These are phyloP conservation scores for Synaphobranchus kaupii DNA, from an alignment of 2,797 vertebrate genomes.

Conservation along the genomic window DNA sequence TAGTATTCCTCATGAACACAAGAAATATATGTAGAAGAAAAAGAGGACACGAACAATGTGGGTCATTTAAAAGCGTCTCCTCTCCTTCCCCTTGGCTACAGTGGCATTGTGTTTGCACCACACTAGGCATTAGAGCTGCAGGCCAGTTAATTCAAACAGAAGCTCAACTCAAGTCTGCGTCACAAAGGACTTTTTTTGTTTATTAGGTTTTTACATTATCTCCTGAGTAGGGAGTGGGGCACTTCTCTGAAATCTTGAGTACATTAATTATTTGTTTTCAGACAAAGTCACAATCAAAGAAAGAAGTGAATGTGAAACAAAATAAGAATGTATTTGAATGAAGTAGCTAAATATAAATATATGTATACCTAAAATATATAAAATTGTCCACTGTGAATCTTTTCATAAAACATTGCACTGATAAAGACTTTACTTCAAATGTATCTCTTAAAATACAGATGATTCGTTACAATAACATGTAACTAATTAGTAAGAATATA, in stretches of 20 bases:
- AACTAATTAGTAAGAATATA: background rate
- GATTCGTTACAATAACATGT: background rate
- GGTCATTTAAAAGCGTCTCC: background rate
- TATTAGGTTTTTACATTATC: background rate
- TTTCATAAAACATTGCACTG: background rate
- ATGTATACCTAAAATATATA: background rate
- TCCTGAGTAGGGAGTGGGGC: background rate
- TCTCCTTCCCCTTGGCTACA: background rate
- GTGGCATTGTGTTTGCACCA: background rate
- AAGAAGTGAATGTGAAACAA: background rate
- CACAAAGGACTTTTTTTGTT: slow-evolving; percentile 12
- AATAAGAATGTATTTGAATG: background rate
- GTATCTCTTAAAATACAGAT: no score
- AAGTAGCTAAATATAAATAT: background rate
- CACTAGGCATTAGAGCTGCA: background rate
- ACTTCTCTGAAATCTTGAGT: background rate
- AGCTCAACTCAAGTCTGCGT: background rate
- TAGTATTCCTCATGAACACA: background rate
- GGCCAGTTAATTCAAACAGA: background rate
- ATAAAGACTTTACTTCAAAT: background rate
- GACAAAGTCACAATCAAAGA: background rate
- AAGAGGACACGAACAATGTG: background rate
- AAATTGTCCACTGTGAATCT: background rate
- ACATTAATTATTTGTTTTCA: background rate
- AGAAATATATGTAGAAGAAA: background rate